Base-by-base conservation (phyloP, 64 coral and sea anemone genomes). In the Exaiptasia diaphana region DNA sequence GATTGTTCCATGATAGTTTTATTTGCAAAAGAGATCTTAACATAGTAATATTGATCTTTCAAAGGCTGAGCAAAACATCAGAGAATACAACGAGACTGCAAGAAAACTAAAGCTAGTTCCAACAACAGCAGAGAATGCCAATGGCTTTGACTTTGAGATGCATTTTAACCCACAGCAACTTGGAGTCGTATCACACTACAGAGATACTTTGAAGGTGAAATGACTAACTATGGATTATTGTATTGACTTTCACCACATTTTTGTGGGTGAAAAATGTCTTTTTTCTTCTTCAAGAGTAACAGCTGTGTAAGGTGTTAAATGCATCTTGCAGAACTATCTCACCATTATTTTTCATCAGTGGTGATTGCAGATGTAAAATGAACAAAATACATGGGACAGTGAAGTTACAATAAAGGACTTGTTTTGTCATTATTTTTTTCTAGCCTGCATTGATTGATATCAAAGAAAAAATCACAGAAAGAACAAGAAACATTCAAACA, bases 111-210 rank as follows among this genome's bases (percentile, higher is more conserved):
- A 99, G 39, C 74, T 99, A 22, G 61, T 99, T 29, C 94, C 94
- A 5, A 23, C 48, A 17, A 80, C 89, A 36, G 94, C 94, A 61
- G 84, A 88, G 59, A 89, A 99, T 81, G 90, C 94, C 61, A 77
- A 82, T 74, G 94, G 94, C 17, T 64, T 92, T 30, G 89, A 97
- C 63, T 92, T 92, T 64, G 94, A 97, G 50, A 79, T 97, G 89
- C 83, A 92, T 53, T 92, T 92, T 15, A 88, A 92, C 60, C 90
- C 90, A 28, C 83, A 88, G 25, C 34, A 71, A 17, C 34, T 34
- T n/a, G n/a, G 41, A 10, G 25, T 71, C 7, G 26, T 25, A 22
- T 41, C 1, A 55, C 64, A 87, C 38, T 91, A 82, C 24, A 92
- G 73, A 26, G 88, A 76, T 64, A 85, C 74, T 41, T 78, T 93